Evolutionary conservation across 2,797 vertebrate genomes (phyloP).

Genomic region (Sebastes aleutianus): DNA sequence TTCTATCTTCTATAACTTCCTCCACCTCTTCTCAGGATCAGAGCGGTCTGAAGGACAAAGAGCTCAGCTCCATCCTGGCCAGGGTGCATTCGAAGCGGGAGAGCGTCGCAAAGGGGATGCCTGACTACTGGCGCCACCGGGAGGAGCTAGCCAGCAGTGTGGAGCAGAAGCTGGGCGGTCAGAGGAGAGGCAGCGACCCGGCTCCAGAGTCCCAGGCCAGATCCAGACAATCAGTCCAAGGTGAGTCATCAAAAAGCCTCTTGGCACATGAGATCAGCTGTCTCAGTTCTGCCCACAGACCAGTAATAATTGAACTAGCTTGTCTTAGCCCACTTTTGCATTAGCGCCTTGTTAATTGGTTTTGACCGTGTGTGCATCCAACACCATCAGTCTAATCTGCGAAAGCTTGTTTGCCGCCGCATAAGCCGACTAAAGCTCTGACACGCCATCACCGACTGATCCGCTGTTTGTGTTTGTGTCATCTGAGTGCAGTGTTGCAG

Average conservation of each 20-base stretch:
- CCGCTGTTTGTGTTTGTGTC: not conserved
- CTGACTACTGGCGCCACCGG: slow-evolving; percentile 67
- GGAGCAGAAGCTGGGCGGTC: slow-evolving; percentile 55
- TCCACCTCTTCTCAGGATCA: slow-evolving; percentile 57
- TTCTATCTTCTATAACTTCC: not conserved
- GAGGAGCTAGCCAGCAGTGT: slow-evolving; percentile 53
- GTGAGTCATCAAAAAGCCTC: slow-evolving; percentile 54
- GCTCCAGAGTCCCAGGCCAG: slow-evolving; percentile 41
- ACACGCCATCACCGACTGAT: not conserved
- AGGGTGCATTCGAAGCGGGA: slow-evolving; percentile 58
- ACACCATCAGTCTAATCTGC: not conserved
- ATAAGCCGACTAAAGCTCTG: not conserved
- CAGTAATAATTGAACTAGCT: not conserved
- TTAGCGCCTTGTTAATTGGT: not conserved
- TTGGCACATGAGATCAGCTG: slow-evolving; percentile 11
- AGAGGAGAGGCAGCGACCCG: slow-evolving; percentile 31
- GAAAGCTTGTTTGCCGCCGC: slow-evolving; percentile 4
- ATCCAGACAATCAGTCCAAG: slow-evolving; percentile 61
- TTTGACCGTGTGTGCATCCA: not conserved
- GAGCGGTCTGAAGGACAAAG: slow-evolving; percentile 59
- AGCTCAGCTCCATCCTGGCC: slow-evolving; percentile 53
- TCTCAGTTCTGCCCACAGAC: not conserved
- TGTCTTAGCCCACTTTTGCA: not conserved
- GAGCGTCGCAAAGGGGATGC: slow-evolving; percentile 33
- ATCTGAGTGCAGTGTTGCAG: slow-evolving; percentile 59